Conservation (phyloP, 1,140 invertebrate genomes). For the Caenorhabditis latens region DNA sequence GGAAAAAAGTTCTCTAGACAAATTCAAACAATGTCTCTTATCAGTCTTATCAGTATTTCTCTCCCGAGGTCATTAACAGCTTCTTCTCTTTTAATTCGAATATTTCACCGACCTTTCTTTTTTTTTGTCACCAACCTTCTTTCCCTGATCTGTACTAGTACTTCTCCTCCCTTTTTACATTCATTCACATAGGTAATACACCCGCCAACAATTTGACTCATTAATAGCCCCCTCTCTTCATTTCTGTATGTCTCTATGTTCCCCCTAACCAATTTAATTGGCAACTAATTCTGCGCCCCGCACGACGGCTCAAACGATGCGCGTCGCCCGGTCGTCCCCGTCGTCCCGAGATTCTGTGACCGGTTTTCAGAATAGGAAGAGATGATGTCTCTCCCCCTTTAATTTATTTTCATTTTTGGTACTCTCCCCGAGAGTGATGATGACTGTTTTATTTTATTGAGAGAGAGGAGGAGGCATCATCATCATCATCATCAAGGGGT, state of each 20-base stretch:
- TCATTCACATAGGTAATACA: not conserved
- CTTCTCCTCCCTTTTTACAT: not conserved
- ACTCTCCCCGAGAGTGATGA: no score
- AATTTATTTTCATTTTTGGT: conserved; percentile 10
- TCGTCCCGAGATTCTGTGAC: conserved; percentile 23
- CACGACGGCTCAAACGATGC: conserved; percentile 53
- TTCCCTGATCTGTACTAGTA: not conserved
- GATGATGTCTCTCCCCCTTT: not conserved
- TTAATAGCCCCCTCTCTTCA: conserved; percentile 6
- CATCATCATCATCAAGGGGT: no score
- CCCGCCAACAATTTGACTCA: conserved; percentile 27
- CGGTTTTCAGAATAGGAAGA: conserved; percentile 26
- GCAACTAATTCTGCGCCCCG: conserved; percentile 19
- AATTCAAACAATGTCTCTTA: not conserved
- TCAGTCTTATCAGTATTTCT: not conserved
- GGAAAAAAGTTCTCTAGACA: not conserved
- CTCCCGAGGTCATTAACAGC: conserved; percentile 8
- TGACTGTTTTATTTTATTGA: no score
- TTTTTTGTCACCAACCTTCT: conserved; percentile 14
- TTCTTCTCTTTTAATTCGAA: not conserved
- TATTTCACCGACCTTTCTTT: conserved; percentile 36
- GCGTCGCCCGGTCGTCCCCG: not conserved
- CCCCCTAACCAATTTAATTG: conserved; percentile 16
- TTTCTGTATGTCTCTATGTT: not conserved
- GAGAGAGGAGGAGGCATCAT: no score